These are phyloP conservation scores for Mastacembelus armatus DNA, from an alignment of 2,797 vertebrate species.

Conservation along the genomic window DNA sequence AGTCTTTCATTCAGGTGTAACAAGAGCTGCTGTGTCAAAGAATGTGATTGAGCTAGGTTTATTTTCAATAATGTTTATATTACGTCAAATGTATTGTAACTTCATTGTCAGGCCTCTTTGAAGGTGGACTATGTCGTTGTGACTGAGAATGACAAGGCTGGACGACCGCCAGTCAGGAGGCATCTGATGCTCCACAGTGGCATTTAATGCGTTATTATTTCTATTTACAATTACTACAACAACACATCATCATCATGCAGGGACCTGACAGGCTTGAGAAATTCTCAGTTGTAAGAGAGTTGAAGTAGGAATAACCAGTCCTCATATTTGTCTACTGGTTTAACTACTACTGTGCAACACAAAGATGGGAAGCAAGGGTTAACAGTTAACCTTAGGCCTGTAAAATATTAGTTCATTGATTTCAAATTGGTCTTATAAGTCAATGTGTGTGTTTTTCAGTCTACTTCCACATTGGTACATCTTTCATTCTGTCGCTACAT, in stretches of 20 bases:
- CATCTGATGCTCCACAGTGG: slow-evolving; percentile 25
- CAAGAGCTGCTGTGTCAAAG: too few relatives aligned
- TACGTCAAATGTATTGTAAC: too few relatives aligned
- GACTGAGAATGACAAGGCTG: slow-evolving; percentile 13
- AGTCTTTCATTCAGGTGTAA: too few relatives aligned
- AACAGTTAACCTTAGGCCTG: neutral
- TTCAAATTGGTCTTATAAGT: too few relatives aligned
- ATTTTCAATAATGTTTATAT: too few relatives aligned
- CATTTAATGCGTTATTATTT: slow-evolving; percentile 9
- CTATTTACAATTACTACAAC: slow-evolving; percentile 35
- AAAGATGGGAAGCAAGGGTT: neutral
- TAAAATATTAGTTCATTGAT: too few relatives aligned
- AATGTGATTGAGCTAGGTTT: too few relatives aligned
- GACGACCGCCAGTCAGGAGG: neutral
- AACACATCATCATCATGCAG: slow-evolving; percentile 1
- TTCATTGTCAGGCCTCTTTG: slow-evolving; percentile 2
- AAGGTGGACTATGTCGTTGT: neutral
- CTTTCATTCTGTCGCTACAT: slow-evolving; percentile 32
- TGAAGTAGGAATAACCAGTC: neutral
- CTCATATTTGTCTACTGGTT: neutral
- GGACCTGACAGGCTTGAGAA: neutral
- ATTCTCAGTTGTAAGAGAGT: neutral
- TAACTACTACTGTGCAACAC: neutral
- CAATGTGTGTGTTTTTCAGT: too few relatives aligned
- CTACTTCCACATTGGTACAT: slow-evolving; percentile 39